phyloP scores from a whole-genome alignment of 2,113 vertebrate genomes.

The Passer montanus region DNA sequence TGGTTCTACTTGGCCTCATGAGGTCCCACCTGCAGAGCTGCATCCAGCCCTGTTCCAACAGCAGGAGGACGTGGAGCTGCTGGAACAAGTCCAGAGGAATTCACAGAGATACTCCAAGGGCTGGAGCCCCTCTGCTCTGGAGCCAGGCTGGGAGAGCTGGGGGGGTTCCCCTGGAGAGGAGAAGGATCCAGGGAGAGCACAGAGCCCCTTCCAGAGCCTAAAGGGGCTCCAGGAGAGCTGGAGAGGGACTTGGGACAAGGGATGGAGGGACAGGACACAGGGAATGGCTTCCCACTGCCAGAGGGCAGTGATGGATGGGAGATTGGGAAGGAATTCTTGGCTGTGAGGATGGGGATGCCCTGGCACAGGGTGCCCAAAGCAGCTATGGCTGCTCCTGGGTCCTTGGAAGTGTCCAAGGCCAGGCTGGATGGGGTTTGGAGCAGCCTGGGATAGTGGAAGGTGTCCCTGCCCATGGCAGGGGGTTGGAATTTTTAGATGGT shows the following conservation, averaged over 20 bases:
- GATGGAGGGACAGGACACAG: not conserved
- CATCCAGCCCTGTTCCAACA: not conserved
- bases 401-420: not conserved
- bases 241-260: not conserved
- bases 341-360: rapidly evolving
- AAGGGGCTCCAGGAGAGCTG: not conserved
- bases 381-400: not conserved
- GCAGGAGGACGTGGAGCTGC: rapidly evolving
- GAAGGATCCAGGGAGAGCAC: not conserved
- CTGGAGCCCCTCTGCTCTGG: not conserved
- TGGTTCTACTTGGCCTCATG: rapidly evolving
- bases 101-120: rapidly evolving
- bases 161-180: not conserved
- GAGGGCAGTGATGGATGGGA: rapidly evolving
- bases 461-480: not conserved
- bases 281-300: not conserved
- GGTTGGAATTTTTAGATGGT: not conserved
- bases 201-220: not conserved
- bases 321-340: rapidly evolving
- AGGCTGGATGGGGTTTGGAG: rapidly evolving
- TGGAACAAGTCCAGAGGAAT: not conserved
- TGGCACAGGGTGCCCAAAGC: rapidly evolving
- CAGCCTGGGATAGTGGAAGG: rapidly evolving
- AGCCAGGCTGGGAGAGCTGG: not conserved
- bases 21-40: not conserved